Conservation (phyloP, 2,888 invertebrate genomes). For the Stenurella melanura region DNA sequence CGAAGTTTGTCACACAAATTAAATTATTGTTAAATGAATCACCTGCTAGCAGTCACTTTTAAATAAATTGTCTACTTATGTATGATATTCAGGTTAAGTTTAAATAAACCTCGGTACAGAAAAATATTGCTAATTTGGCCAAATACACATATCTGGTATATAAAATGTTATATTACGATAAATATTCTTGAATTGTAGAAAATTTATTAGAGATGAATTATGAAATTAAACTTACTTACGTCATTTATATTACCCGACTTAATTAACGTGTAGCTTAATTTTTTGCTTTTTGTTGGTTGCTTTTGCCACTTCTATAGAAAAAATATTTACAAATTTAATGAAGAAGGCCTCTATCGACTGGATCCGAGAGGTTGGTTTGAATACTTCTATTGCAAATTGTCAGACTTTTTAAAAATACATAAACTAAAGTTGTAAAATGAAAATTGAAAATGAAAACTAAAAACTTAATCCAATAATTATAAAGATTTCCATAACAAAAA, state of each 20-base stretch:
- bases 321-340: too few relatives aligned
- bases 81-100: neutral
- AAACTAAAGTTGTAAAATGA: too few relatives aligned
- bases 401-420: too few relatives aligned
- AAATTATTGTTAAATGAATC: conserved; percentile 7
- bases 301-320: too few relatives aligned
- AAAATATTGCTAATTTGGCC: neutral
- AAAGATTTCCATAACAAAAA: too few relatives aligned
- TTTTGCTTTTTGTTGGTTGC: too few relatives aligned
- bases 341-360: too few relatives aligned
- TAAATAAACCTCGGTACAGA: neutral
- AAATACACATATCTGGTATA: neutral
- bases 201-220: neutral
- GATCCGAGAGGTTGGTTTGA: too few relatives aligned
- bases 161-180: neutral
- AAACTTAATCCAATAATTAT: too few relatives aligned
- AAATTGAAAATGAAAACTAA: too few relatives aligned
- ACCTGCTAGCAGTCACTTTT: neutral
- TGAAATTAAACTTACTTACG: neutral
- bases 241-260: neutral
- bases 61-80: neutral
- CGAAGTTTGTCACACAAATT: neutral
- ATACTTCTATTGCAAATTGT: too few relatives aligned
- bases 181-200: neutral
- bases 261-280: too few relatives aligned